These are phyloP conservation scores for Haliclona indistincta DNA, from an alignment of 37 sponge, comb jelly and placozoan genomes.

Conservation along the genomic window DNA sequence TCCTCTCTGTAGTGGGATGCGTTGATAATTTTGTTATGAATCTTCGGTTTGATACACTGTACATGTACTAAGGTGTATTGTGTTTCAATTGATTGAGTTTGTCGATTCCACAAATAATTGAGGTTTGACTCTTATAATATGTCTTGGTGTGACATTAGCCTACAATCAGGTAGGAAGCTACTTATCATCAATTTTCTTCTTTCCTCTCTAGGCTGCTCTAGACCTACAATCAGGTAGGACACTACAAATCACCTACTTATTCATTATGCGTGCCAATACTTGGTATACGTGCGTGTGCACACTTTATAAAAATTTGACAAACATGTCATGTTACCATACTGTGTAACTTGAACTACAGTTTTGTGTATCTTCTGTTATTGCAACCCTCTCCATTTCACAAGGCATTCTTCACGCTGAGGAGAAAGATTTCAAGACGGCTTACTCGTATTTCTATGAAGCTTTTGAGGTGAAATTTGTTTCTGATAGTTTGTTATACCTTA, in stretches of 20 bases:
- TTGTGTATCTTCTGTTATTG: too few species aligned
- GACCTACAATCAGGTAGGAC: constrained; percentile 90
- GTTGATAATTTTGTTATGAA: too few species aligned
- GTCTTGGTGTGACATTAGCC: background rate
- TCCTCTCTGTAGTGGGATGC: too few species aligned
- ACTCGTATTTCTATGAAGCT: constrained; percentile 98
- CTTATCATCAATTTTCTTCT: background rate
- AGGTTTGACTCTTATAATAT: too few species aligned
- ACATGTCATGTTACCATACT: too few species aligned
- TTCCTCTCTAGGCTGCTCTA: constrained; percentile 46
- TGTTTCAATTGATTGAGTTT: too few species aligned
- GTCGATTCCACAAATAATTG: too few species aligned
- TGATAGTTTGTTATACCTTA: background rate
- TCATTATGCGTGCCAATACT: background rate
- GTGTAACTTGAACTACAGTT: too few species aligned
- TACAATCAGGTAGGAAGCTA: background rate
- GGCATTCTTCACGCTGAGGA: constrained; percentile 96
- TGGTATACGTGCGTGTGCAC: too few species aligned
- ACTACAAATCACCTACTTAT: background rate
- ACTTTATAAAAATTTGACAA: too few species aligned
- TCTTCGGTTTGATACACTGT: too few species aligned
- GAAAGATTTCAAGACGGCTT: constrained; percentile 96
- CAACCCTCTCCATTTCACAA: background rate
- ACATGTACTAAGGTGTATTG: too few species aligned
- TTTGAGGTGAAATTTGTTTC: constrained; percentile 74